Evolutionary conservation across 2,888 invertebrate genomes (phyloP), one percentile per base, ranked within the genome.

Genomic region (Yponomeuta cagnagella): DNA sequence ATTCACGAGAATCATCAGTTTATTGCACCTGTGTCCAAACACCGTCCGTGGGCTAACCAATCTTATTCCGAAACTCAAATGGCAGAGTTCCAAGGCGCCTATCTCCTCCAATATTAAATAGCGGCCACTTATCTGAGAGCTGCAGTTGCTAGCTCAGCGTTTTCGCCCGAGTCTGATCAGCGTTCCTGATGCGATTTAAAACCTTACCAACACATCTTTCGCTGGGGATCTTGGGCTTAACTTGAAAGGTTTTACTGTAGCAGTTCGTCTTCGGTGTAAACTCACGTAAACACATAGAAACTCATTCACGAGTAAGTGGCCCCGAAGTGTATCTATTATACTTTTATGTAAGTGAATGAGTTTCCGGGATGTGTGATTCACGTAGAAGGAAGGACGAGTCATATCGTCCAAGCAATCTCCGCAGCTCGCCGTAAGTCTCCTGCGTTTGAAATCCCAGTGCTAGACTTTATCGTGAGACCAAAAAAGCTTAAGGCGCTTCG

Each of bases 31-130:
- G 52, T 58, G 52, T 15, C 52, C 52, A 58, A 58, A 58, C 52
- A 58, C 52, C 52, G 52, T 58, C 52, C 15, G 12, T 58, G 8
- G 52, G 52, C 52, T 58, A 58, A 58, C 52, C 52, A 58, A 58
- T 58, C 52, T 58, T 58, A 58, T 15, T 58, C 52, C 52, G 31
- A 31, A 30, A 65, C 31, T 65, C 65, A 70, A 31, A 70, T 74
- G 73, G 73, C 74, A 72, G 72, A 67, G 73, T 48, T 72, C 73
- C 72, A 72, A 72, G 68, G 63, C 48, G 12, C 52, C 79, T 75
- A 79, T 78, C 77, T 79, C 78, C 79, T 31, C 74, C 77, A 80
- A 84, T 86, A 86, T 87, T 85, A 85, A 90, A 82, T 87, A 90
- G 81, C 82, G 80, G 74, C 43, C 86, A 85, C 84, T 87, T 88